These are phyloP conservation scores for Scotopteryx bipunctaria DNA, from an alignment of 2,888 invertebrate genomes.

Conservation along the genomic window DNA sequence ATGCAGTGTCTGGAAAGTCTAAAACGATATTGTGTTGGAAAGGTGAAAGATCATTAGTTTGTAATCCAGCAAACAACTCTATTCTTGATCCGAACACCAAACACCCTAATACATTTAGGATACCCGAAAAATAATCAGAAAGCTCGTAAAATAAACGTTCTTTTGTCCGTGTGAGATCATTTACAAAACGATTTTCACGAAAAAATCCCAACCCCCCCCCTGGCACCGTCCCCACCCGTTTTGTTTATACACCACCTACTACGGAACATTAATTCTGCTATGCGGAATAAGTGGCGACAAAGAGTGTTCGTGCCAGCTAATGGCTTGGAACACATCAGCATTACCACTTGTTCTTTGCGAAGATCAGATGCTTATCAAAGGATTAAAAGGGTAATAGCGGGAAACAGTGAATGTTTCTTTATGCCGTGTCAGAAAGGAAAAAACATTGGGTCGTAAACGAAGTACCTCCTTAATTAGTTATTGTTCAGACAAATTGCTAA, in stretches of 20 bases:
- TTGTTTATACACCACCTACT: conserved; percentile 69
- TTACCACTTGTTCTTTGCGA: conserved; percentile 53
- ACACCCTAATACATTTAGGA: background rate
- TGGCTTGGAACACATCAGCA: conserved; percentile 60
- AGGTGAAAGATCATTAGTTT: too few species aligned
- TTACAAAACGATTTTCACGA: conserved; percentile 2
- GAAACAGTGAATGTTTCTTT: too few species aligned
- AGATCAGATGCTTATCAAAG: conserved; percentile 20
- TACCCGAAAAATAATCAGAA: background rate
- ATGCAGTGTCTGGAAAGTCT: too few species aligned
- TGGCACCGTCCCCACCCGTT: conserved; percentile 51
- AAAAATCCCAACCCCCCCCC: background rate
- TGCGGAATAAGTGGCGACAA: conserved; percentile 69
- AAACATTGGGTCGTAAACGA: too few species aligned
- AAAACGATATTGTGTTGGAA: too few species aligned
- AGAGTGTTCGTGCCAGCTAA: conserved; percentile 64
- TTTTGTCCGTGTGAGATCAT: background rate
- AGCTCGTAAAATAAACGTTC: background rate
- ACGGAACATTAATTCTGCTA: conserved; percentile 69
- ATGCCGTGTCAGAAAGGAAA: too few species aligned
- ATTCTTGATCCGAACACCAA: too few species aligned
- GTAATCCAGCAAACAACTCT: too few species aligned
- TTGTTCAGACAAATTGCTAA: too few species aligned
- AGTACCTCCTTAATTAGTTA: too few species aligned
- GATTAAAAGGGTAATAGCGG: too few species aligned